phyloP scores from a whole-genome alignment of 37 sponge, comb jelly and placozoan genomes.

The Ianthella basta region DNA sequence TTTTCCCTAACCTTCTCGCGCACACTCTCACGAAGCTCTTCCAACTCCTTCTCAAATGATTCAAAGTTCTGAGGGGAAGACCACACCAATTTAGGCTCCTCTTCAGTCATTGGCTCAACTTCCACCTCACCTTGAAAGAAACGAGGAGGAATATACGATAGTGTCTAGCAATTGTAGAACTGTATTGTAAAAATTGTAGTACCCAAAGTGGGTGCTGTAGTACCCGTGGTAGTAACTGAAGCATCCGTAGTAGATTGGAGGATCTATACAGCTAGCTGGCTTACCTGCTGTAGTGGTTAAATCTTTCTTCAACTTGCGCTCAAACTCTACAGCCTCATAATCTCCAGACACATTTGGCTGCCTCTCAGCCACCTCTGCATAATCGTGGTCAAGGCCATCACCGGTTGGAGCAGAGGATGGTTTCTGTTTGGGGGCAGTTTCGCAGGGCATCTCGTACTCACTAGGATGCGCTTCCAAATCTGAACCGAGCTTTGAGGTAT shows the following conservation, averaged over 20 bases:
- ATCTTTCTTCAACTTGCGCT: background rate
- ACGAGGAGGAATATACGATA: no score
- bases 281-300: background rate
- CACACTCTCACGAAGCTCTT: background rate
- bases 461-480: background rate
- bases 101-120: no score
- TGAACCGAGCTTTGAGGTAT: no score
- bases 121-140: no score
- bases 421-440: background rate
- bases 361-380: background rate
- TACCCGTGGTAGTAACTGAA: no score
- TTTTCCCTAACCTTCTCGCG: background rate
- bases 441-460: constrained; percentile 15
- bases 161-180: no score
- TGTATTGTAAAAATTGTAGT: background rate
- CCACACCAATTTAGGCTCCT: no score
- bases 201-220: background rate
- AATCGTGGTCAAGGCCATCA: background rate
- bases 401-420: background rate
- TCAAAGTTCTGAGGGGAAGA: no score
- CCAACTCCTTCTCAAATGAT: background rate
- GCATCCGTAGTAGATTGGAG: no score
- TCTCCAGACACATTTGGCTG: constrained; percentile 2
- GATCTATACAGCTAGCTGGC: no score
- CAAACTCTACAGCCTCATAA: constrained; percentile 7